Evolutionary conservation across 2,113 vertebrate species (phyloP).

Genomic region (Chlamydotis undulata): DNA sequence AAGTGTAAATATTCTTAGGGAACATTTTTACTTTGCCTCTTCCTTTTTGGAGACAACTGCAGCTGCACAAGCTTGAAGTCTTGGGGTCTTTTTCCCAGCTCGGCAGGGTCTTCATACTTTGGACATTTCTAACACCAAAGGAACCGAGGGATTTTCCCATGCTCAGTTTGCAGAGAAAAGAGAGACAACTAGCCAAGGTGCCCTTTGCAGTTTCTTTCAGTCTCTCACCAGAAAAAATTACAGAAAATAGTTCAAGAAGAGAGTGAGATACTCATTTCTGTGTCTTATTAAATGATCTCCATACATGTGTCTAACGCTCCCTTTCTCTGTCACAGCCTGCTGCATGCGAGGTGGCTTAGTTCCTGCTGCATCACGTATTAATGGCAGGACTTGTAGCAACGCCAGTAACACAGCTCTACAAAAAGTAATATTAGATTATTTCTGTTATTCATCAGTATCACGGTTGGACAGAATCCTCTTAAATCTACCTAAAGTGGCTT

Average conservation of each 20-base stretch:
- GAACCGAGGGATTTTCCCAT: background rate
- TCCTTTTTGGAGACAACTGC: background rate
- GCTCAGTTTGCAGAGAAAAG: background rate
- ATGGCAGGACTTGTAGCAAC: background rate
- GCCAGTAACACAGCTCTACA: background rate
- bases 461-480: slow-evolving; percentile 39
- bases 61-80: background rate
- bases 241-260: background rate
- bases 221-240: background rate
- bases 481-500: slow-evolving; percentile 45
- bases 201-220: background rate
- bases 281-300: background rate
- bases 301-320: background rate
- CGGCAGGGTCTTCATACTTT: background rate
- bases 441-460: slow-evolving; percentile 46
- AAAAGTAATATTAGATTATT: slow-evolving; percentile 45
- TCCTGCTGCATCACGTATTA: background rate
- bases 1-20: background rate
- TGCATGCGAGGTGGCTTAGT: background rate
- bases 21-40: background rate
- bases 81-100: background rate
- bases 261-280: background rate
- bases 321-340: background rate
- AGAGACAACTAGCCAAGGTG: background rate
- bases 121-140: background rate